Evolutionary conservation across 2,797 vertebrate species (phyloP), one percentile per base, ranked within the genome.

Genomic region (Eulemur rubriventer): DNA sequence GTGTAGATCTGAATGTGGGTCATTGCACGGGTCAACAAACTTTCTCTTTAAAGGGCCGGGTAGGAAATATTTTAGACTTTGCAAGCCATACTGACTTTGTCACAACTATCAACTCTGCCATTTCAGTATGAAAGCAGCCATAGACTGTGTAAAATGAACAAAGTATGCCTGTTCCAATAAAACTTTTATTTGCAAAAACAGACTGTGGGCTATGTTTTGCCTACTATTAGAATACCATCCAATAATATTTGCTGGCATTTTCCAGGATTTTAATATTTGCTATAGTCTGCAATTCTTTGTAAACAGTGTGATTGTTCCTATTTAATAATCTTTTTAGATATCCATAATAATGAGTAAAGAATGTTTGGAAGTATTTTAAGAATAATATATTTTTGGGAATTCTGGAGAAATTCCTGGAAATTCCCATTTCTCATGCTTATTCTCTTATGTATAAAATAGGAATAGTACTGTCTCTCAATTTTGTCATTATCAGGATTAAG

Each of bases 111-210:
- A 85, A 22, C 92, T 79, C 65, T 90, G 87, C 94, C 72, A 83
- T 96, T 87, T 94, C 24, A 26, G 22, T 70, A 72, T 89, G 95
- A 92, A 96, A 94, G 67, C 86, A 67, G 67, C 89, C 46, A 35
- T 80, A 89, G 79, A 91, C 61, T 95, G 24, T 7, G 20, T 91
- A 65, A 93, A 96, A 87, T 90, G 95, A 94, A 92, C 70, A 94
- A 92, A 92, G 67, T 69, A 61, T 82, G 94, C 41, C 91, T 92
- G 43, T 97, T 96, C 91, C 96, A 93, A 28, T 91, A 78, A 89
- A 92, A 72, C 63, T 91, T 96, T 91, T 96, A 59, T 96, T 96
- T 97, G 89, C 73, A 76, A 89, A 94, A 94, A 81, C 70, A 96
- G 72, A 81, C 61, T 82, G 33, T 35, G 43, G 61, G 72, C 79